Evolutionary conservation across 2,797 vertebrate genomes (phyloP), one percentile per base, ranked within the genome.

Genomic region (Gobionotothen gibberifrons): DNA sequence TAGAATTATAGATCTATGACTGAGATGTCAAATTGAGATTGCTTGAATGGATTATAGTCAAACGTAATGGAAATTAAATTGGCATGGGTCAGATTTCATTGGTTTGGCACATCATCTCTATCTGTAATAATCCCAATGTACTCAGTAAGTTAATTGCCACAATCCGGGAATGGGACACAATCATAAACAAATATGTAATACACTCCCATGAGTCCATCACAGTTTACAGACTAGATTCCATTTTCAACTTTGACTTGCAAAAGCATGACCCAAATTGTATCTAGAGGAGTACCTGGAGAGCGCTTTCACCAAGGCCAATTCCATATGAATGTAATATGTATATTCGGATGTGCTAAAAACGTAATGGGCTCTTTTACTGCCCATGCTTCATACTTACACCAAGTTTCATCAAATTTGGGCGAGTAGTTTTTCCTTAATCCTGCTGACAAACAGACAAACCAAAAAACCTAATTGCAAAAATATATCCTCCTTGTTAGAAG

Each of bases 1-100:
- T 85, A 78, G 62, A 66, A 59, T 63, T 70, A 63, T 73, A 75
- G 63, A 29, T 26, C 59, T 65, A 55, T 40, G 68, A 67, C 44
- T 67, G 54, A 5, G 40, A 55, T 47, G 53, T 68, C 42, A 44
- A 17, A 57, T 46, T 49, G 5, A 64, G 29, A 55, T n/a, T 13
- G 4, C 15, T 21, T 39, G 32, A 40, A 14, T 39, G 11, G 55
- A 55, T 22, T 15, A 9, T 26, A 61, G 4, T 1, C 4, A 9
- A 21, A 60, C 42, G 15, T 9, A 40, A 36, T 9, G 9, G 29
- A 29, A 15, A n/a, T 8, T 5, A 7, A 17, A 36, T 36, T 2
- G 58, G 12, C 7, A 17, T 60, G 8, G 4, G 22, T 32, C 3
- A 8, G 1, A 17, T 19, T 52, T 15, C 22, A 40, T 5, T 19